A percentile compares a stretch with the other conserved stretches of the same genome.
phyloP scores from a whole-genome alignment of 2,797 vertebrate species.

The Petrocephalus schoutedeni region DNA sequence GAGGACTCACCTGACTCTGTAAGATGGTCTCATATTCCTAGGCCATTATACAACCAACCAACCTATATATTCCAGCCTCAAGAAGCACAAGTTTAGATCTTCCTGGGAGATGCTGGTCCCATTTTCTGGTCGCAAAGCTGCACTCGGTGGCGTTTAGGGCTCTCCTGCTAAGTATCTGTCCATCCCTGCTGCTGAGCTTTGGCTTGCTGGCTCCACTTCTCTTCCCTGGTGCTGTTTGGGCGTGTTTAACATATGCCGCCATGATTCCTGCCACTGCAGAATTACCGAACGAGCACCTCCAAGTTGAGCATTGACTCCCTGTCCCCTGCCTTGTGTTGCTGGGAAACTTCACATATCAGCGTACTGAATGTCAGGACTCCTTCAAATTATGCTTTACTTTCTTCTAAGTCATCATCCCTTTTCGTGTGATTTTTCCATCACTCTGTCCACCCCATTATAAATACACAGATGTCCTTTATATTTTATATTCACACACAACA shows the following conservation, averaged over 20 bases:
- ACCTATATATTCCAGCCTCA: background rate
- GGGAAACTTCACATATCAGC: background rate
- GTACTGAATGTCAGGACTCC: background rate
- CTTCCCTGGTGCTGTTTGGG: background rate
- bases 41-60: background rate
- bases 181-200: background rate
- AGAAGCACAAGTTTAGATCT: background rate
- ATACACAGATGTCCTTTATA: background rate
- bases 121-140: background rate
- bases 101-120: background rate
- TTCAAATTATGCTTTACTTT: background rate
- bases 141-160: background rate
- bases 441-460: background rate
- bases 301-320: background rate
- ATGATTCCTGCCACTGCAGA: background rate
- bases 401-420: background rate
- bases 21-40: background rate
- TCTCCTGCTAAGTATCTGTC: background rate
- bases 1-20: background rate
- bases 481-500: background rate
- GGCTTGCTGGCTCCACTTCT: background rate
- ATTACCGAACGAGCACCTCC: background rate
- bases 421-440: background rate
- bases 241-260: background rate
- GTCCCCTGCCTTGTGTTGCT: background rate